These are phyloP conservation scores for Semaprochilodus insignis DNA, from an alignment of 2,797 vertebrate species.

Conservation along the genomic window DNA sequence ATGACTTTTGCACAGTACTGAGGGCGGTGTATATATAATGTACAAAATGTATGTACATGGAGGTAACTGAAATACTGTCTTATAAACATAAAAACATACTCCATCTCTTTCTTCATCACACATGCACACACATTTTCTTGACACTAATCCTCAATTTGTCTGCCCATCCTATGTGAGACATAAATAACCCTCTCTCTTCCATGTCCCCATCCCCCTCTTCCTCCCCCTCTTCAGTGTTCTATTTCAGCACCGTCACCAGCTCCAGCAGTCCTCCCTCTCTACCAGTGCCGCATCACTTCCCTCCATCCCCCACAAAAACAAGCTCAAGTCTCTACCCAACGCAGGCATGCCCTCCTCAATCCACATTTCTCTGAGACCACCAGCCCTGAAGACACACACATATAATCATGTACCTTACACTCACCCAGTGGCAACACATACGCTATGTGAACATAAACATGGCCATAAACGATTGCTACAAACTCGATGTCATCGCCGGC, in stretches of 20 bases:
- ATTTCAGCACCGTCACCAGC: conserved; percentile 69
- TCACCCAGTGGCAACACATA: conserved; percentile 12
- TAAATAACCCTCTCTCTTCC: conserved; percentile 42
- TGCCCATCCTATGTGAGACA: conserved; percentile 34
- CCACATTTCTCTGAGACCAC: conserved; percentile 46
- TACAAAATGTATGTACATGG: not conserved
- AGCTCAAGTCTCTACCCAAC: conserved; percentile 60
- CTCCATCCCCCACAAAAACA: conserved; percentile 74
- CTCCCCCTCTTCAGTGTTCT: conserved; percentile 62
- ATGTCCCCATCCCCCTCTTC: conserved; percentile 47
- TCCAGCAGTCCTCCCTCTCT: conserved; percentile 41
- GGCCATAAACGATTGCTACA: not conserved
- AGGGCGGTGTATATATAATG: too few relatives aligned
- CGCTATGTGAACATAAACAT: conserved; percentile 37
- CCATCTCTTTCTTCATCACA: not conserved
- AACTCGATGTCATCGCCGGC: conserved; percentile 52
- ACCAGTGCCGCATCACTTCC: conserved; percentile 34
- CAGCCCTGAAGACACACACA: conserved; percentile 2
- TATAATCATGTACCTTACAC: not conserved
- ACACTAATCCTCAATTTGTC: not conserved
- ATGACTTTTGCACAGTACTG: too few relatives aligned
- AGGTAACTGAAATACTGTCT: not conserved
- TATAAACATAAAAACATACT: not conserved
- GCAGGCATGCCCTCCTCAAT: conserved; percentile 53
- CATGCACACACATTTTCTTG: conserved; percentile 15